Evolutionary conservation across 64 coral and sea anemone species (phyloP).

Genomic region (Exaiptasia diaphana): DNA sequence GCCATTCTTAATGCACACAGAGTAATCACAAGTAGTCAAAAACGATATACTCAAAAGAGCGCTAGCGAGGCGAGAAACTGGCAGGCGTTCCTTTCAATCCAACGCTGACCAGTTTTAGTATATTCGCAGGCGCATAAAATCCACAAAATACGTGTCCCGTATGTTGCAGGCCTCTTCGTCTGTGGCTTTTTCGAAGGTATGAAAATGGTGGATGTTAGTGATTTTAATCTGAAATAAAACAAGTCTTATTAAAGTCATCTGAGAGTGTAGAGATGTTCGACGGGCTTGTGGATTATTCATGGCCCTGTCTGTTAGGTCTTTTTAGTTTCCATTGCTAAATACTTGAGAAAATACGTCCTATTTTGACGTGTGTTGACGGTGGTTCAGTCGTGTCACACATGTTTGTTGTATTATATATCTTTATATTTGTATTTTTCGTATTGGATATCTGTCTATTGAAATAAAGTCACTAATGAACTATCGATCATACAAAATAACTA

Average conservation of each 20-base stretch:
- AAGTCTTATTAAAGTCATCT: neutral
- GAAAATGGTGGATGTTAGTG: neutral
- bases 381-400: no score
- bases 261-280: no score
- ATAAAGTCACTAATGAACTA: no score
- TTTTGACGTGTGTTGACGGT: no score
- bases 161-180: constrained; percentile 67
- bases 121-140: neutral
- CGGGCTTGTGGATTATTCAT: no score
- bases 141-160: constrained; percentile 38
- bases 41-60: neutral
- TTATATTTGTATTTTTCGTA: no score
- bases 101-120: constrained; percentile 23
- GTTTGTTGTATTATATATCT: no score
- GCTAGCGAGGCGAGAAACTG: neutral
- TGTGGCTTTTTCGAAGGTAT: constrained; percentile 77
- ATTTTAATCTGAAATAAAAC: constrained; percentile 16
- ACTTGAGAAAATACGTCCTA: no score
- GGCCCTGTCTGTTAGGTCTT: no score
- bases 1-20: constrained; percentile 1
- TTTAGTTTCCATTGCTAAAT: no score
- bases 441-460: no score
- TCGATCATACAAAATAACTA: no score
- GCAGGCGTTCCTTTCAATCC: neutral
- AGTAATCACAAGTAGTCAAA: neutral